phyloP scores from a whole-genome alignment of 2,113 vertebrate genomes.

The Cyphomyrus plagiostoma region DNA sequence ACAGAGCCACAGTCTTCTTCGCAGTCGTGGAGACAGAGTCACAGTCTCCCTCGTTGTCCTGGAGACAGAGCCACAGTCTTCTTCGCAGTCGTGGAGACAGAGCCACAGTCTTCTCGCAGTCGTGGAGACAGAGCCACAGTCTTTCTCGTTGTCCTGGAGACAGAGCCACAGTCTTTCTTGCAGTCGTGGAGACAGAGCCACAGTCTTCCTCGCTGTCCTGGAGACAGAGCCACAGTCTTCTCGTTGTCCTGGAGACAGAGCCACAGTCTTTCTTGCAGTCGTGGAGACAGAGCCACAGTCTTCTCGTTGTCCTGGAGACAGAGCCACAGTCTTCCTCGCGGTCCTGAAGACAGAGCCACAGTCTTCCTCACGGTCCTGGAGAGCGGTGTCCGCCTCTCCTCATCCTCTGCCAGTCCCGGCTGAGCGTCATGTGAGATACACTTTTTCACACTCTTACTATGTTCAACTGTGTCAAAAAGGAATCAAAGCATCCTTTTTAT shows the following conservation, averaged over 20 bases:
- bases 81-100: no score
- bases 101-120: no score
- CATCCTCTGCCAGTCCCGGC: neutral
- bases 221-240: neutral
- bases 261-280: neutral
- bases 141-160: no score
- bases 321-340: neutral
- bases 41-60: no score
- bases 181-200: no score
- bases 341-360: neutral
- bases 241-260: no score
- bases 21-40: no score
- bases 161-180: no score
- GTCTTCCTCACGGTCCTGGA: neutral
- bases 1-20: no score
- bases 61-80: no score
- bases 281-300: neutral
- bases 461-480: neutral
- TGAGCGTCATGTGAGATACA: neutral
- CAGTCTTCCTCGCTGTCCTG: neutral
- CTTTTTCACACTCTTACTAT: neutral
- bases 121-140: no score
- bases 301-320: no score
- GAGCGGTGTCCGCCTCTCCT: neutral
- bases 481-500: constrained; percentile 23